A percentile compares a stretch with the other conserved stretches of the same genome.
Conservation (phyloP, 2,888 invertebrate species). For the Lepidocyrtoides sp. region DNA sequence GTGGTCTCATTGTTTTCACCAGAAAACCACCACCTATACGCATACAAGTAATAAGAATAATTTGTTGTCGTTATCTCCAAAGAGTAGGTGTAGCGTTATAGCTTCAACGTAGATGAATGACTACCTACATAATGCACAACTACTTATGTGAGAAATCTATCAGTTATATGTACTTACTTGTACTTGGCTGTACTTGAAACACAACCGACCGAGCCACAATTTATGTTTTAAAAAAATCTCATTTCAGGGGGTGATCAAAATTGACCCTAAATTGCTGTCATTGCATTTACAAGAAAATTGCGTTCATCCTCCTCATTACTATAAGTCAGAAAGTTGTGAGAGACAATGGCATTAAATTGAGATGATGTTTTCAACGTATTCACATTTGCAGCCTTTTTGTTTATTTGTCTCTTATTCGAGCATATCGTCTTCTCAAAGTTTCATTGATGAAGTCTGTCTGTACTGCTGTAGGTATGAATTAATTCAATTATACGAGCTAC, state of each 20-base stretch:
- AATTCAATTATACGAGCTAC: neutral
- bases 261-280: slow-evolving; percentile 74
- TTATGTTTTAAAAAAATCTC: slow-evolving; percentile 63
- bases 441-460: neutral
- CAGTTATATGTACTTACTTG: no score
- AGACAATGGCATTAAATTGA: slow-evolving; percentile 49
- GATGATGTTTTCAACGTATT: slow-evolving; percentile 9
- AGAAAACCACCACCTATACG: slow-evolving; percentile 74
- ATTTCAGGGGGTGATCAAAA: slow-evolving; percentile 61
- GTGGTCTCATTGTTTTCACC: slow-evolving; percentile 65
- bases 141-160: no score
- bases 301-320: slow-evolving; percentile 74
- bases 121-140: no score
- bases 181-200: slow-evolving; percentile 13
- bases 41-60: slow-evolving; percentile 80
- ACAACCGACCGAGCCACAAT: neutral
- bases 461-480: neutral
- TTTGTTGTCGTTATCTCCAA: slow-evolving; percentile 74
- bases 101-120: neutral
- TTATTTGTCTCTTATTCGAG: neutral
- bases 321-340: neutral
- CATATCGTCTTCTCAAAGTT: no score
- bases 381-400: neutral
- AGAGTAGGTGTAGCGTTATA: slow-evolving; percentile 18
- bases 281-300: slow-evolving; percentile 73